These are phyloP conservation scores for Delphinus delphis DNA, from an alignment of 2,113 vertebrate genomes.

Conservation along the genomic window DNA sequence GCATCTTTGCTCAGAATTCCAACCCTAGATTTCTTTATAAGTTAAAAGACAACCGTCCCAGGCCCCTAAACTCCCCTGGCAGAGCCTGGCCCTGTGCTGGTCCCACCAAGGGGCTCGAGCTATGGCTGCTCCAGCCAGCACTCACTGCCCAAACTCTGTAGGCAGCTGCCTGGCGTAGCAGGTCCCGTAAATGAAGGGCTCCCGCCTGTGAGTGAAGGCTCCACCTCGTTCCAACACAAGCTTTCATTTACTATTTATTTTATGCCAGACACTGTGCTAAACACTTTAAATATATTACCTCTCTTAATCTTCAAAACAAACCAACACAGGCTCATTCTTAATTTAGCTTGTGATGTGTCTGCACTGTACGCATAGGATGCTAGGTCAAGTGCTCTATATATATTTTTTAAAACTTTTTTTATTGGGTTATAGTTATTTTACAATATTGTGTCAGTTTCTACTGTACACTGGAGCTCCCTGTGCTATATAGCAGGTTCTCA, in stretches of 20 bases:
- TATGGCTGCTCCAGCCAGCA: neutral
- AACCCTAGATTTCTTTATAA: neutral
- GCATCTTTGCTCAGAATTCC: neutral
- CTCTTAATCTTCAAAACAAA: no score
- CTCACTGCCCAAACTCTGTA: neutral
- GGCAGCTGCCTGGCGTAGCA: neutral
- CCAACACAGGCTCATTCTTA: neutral
- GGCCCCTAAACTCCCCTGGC: no score
- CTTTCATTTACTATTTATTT: no score
- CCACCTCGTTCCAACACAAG: neutral
- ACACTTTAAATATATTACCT: no score
- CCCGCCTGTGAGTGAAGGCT: neutral
- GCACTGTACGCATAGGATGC: neutral
- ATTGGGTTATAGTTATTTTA: no score
- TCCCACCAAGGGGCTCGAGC: neutral
- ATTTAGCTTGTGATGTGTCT: neutral
- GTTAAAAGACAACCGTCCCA: neutral
- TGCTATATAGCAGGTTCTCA: no score
- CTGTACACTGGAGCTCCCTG: no score
- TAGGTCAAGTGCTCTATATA: neutral
- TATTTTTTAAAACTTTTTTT: neutral
- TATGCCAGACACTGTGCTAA: no score
- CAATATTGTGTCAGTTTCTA: no score
- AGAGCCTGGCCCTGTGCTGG: accelerated
- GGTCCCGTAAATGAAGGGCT: no score